Evolutionary conservation across 35 echinoderm and acorn worm species (phyloP).

Genomic region (Amphiura filiformis): DNA sequence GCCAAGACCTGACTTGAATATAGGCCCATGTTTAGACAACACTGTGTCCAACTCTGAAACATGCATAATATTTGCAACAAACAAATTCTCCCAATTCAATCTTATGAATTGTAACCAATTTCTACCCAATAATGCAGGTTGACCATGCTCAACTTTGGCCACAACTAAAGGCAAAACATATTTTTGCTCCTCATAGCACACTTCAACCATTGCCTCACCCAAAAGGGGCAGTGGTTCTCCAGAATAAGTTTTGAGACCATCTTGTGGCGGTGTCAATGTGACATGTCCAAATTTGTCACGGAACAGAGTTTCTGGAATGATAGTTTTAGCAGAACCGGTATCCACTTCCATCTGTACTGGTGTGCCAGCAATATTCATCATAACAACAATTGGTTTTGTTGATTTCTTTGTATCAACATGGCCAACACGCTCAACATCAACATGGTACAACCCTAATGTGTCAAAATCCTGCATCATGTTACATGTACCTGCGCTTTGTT

Average conservation of each 20-base stretch:
- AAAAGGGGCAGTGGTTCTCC: not conserved
- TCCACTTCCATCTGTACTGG: not conserved
- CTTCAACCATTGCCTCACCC: not conserved
- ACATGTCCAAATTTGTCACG: not conserved
- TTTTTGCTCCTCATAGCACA: not conserved
- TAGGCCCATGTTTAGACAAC: not conserved
- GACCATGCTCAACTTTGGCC: not conserved
- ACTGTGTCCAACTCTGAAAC: not conserved
- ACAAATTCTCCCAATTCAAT: not conserved
- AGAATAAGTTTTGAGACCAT: not conserved
- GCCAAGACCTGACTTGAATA: not conserved
- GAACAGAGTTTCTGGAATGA: not conserved
- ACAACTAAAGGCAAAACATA: constrained; percentile 2
- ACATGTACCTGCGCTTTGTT: not conserved
- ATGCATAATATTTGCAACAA: not conserved
- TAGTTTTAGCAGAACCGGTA: not conserved
- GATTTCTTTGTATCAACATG: not conserved
- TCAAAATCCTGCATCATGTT: not conserved
- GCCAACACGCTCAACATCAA: too few species aligned
- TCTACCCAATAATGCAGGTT: not conserved
- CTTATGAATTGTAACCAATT: not conserved
- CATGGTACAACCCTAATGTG: not conserved
- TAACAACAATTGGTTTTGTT: not conserved
- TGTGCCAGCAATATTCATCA: not conserved
- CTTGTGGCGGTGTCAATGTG: not conserved